Conservation (phyloP, 2,797 vertebrate genomes). For the Arctocebus calabarensis region DNA sequence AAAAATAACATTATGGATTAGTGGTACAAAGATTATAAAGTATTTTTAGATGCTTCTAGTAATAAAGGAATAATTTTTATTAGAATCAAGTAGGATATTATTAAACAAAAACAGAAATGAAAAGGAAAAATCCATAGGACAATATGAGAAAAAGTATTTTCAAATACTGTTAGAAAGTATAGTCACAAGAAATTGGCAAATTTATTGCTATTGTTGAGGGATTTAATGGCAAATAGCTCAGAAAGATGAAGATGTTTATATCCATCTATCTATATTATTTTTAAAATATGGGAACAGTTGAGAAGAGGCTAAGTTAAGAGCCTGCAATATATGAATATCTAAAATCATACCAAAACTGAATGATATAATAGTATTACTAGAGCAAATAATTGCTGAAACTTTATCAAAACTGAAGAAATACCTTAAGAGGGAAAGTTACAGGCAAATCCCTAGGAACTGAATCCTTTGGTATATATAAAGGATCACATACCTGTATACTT, state of each 20-base stretch:
- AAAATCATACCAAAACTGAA: neutral
- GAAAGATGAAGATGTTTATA: neutral
- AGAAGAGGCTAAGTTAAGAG: neutral
- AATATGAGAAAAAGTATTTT: neutral
- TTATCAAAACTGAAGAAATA: neutral
- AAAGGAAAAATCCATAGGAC: neutral
- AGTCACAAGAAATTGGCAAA: neutral
- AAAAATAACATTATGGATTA: neutral
- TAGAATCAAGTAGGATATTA: neutral
- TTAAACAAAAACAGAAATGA: neutral
- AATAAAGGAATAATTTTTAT: neutral
- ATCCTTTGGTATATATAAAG: neutral
- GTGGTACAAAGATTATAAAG: neutral
- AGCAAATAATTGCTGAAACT: neutral
- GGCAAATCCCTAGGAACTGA: neutral
- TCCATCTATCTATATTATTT: neutral
- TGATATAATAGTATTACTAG: neutral
- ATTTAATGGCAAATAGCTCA: neutral
- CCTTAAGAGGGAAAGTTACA: neutral
- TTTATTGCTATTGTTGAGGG: neutral
- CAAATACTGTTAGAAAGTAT: neutral
- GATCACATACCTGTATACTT: neutral
- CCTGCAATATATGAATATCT: neutral
- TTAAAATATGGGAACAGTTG: neutral
- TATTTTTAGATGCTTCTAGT: neutral